Conservation (phyloP, 1,140 invertebrate genomes). For the Formica selysi region DNA sequence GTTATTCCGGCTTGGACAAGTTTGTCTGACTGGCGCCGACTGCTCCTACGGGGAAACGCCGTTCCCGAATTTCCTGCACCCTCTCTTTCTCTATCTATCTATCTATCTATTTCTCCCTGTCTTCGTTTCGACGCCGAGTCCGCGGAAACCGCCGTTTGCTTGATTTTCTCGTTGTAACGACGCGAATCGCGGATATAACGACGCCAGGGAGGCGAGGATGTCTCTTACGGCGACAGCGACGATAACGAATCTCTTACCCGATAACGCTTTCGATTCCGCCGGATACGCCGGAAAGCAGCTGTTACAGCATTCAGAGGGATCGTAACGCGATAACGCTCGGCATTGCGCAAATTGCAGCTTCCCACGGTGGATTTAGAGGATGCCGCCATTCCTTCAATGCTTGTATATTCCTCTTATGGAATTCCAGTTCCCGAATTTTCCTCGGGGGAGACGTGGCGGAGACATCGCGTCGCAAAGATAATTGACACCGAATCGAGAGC, state of each 20-base stretch:
- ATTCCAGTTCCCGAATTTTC: conserved; percentile 43
- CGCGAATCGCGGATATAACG: conserved; percentile 60
- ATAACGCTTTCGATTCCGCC: conserved; percentile 59
- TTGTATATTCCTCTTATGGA: conserved; percentile 56
- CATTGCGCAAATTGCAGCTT: conserved; percentile 54
- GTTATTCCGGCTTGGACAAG: conserved; percentile 69
- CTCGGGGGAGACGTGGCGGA: conserved; percentile 25
- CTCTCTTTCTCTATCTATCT: conserved; percentile 11
- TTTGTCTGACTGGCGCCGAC: conserved; percentile 66
- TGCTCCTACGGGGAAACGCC: conserved; percentile 58
- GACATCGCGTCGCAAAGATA: conserved; percentile 19
- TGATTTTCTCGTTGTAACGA: conserved; percentile 56
- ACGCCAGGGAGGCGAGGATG: conserved; percentile 53
- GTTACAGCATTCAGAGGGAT: conserved; percentile 60
- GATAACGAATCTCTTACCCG: conserved; percentile 59
- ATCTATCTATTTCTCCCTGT: neutral
- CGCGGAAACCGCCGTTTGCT: conserved; percentile 58
- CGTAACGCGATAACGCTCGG: conserved; percentile 56
- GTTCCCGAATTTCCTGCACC: conserved; percentile 37
- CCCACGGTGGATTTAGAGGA: conserved; percentile 55
- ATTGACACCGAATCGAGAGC: conserved; percentile 14
- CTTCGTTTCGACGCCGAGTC: conserved; percentile 35
- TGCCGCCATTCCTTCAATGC: conserved; percentile 18
- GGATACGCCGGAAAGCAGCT: conserved; percentile 61
- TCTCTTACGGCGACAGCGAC: conserved; percentile 51